phyloP scores from a whole-genome alignment of 1,140 invertebrate species.

The Drosophila azteca region DNA sequence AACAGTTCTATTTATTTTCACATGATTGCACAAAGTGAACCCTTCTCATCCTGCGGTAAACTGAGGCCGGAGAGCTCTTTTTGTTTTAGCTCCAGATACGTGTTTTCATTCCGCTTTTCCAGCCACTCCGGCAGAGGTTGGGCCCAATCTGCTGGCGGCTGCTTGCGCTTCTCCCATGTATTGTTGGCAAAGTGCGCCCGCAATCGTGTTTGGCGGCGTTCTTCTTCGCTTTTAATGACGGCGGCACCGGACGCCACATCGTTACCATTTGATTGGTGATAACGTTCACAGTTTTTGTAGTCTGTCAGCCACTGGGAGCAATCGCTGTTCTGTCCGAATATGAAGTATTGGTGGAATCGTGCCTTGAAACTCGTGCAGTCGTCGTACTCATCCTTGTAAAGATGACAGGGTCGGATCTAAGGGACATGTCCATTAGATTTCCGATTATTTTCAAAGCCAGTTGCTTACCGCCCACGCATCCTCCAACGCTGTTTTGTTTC shows the following conservation, averaged over 20 bases:
- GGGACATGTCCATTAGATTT: constrained; percentile 29
- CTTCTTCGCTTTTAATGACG: constrained; percentile 89
- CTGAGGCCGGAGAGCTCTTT: constrained; percentile 85
- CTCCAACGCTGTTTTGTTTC: constrained; percentile 16
- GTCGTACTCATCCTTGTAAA: constrained; percentile 91
- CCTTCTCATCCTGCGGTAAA: constrained; percentile 33
- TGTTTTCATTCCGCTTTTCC: constrained; percentile 86
- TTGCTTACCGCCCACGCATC: constrained; percentile 73
- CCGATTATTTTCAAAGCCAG: not conserved
- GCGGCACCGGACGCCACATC: constrained; percentile 87
- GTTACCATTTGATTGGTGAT: constrained; percentile 85
- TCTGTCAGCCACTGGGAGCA: constrained; percentile 92
- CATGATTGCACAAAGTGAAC: constrained; percentile 67
- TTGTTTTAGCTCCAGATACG: constrained; percentile 87
- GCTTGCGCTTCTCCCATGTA: constrained; percentile 90
- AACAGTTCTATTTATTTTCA: constrained; percentile 39
- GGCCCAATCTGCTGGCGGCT: constrained; percentile 91
- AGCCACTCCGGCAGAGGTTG: constrained; percentile 90
- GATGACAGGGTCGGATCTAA: constrained; percentile 88
- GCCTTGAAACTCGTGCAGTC: constrained; percentile 90
- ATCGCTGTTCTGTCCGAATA: constrained; percentile 88
- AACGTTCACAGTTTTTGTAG: constrained; percentile 89
- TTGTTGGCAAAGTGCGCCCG: constrained; percentile 88
- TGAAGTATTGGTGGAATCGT: constrained; percentile 94
- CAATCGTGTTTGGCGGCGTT: constrained; percentile 86